Conservation (phyloP, 92 coral and sea anemone genomes). For the Umimayanthus chanpuru region DNA sequence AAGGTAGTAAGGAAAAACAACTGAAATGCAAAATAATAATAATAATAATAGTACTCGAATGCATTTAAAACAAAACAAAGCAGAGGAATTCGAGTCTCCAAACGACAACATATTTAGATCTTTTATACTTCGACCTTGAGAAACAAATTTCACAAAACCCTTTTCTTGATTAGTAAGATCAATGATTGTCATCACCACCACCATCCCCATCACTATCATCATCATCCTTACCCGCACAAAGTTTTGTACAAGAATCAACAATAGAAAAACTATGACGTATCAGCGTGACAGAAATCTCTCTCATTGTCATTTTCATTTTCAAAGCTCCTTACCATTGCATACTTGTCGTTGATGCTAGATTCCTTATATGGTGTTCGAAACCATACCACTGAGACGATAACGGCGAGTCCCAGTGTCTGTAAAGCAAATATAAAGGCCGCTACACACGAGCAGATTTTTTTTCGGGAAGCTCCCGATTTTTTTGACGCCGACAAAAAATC, state of each 20-base stretch:
- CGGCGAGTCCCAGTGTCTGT: constrained; percentile 72
- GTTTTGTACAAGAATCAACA: no score
- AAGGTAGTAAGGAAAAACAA: constrained; percentile 71
- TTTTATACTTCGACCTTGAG: background rate
- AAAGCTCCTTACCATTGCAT: constrained; percentile 67
- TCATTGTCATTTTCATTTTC: no score
- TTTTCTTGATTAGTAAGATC: no score
- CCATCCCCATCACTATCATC: no score
- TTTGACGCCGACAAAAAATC: no score
- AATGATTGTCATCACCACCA: no score
- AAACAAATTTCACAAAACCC: no score
- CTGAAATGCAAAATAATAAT: constrained; percentile 34
- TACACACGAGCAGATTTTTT: no score
- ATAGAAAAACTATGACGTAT: no score
- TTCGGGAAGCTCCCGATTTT: no score
- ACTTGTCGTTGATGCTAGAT: constrained; percentile 81
- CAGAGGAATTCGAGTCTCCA: background rate
- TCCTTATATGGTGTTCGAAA: constrained; percentile 86
- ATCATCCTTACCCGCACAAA: no score
- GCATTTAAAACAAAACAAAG: background rate
- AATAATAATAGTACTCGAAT: background rate
- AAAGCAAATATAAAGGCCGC: constrained; percentile 4
- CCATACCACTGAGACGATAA: constrained; percentile 80
- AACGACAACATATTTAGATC: background rate
- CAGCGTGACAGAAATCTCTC: no score